A percentile compares a stretch with the other conserved stretches of the same genome.
Evolutionary conservation across 2,797 vertebrate genomes (phyloP).

Genomic region (Delichon dasypus): DNA sequence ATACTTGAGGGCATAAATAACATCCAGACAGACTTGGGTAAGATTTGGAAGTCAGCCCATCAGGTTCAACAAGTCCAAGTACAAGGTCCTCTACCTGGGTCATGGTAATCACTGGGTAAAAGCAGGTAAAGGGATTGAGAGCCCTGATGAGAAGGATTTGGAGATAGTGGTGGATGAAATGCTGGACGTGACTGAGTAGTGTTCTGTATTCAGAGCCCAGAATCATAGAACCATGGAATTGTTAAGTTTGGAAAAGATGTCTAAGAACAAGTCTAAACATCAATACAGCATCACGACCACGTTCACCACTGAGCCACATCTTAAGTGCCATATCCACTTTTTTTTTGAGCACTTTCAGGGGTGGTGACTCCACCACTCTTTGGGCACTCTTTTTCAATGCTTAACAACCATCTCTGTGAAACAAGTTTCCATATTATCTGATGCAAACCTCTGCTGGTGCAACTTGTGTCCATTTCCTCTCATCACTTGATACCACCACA

Average conservation of each 20-base stretch:
- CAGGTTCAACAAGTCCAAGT: neutral
- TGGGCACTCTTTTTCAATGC: neutral
- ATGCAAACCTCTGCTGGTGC: neutral
- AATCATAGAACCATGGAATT: neutral
- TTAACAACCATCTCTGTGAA: neutral
- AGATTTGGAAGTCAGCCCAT: neutral
- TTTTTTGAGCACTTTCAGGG: neutral
- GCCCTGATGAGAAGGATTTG: neutral
- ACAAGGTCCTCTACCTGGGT: neutral
- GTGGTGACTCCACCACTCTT: neutral
- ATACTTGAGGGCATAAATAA: neutral
- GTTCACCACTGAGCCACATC: neutral
- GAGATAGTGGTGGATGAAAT: neutral
- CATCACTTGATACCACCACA: neutral
- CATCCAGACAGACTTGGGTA: neutral
- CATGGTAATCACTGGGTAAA: no score
- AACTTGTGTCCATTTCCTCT: neutral
- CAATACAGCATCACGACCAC: fast-evolving
- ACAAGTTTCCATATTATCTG: neutral
- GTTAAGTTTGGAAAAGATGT: neutral
- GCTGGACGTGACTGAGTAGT: neutral
- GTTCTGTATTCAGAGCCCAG: neutral
- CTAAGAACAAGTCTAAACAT: neutral
- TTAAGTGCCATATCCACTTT: neutral
- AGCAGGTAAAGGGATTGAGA: fast-evolving